These are phyloP conservation scores for Chiridota heheva DNA, from an alignment of 35 echinoderm and acorn worm species.

Conservation along the genomic window DNA sequence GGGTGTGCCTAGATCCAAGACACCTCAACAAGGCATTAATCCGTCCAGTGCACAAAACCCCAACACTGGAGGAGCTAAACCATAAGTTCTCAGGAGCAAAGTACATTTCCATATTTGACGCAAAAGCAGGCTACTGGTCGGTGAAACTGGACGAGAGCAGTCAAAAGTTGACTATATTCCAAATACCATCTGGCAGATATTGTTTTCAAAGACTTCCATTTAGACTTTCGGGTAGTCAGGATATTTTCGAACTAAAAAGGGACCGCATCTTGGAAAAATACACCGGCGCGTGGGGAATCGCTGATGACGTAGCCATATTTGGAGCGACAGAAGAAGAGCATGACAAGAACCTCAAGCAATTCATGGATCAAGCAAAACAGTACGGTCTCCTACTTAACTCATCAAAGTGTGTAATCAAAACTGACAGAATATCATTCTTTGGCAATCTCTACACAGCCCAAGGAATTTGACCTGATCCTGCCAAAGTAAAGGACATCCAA, in stretches of 20 bases:
- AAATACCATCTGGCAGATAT: slow-evolving; percentile 6
- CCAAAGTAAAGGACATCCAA: neutral
- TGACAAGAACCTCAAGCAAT: neutral
- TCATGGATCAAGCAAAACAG: slow-evolving; percentile 11
- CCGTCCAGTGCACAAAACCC: neutral
- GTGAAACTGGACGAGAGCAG: slow-evolving; percentile 14
- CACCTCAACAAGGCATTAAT: slow-evolving; percentile 32
- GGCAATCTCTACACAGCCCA: neutral
- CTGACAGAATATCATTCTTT: slow-evolving; percentile 22
- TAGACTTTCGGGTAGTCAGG: neutral
- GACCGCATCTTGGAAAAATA: slow-evolving; percentile 14
- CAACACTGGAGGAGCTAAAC: slow-evolving; percentile 13
- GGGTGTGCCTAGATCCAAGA: slow-evolving; percentile 32
- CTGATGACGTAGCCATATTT: too few relatives aligned
- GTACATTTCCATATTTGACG: slow-evolving; percentile 1
- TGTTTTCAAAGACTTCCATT: neutral
- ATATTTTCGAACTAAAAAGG: neutral
- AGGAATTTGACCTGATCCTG: slow-evolving; percentile 24
- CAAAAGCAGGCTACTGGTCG: slow-evolving; percentile 14
- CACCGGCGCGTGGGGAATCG: neutral
- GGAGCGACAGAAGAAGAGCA: slow-evolving; percentile 16
- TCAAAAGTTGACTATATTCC: slow-evolving; percentile 21
- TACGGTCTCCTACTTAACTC: slow-evolving; percentile 24
- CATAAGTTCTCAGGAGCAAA: neutral
- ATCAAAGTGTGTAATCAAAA: slow-evolving; percentile 37